Evolutionary conservation across 2,888 invertebrate species (phyloP).

Genomic region (Oscheius onirici): DNA sequence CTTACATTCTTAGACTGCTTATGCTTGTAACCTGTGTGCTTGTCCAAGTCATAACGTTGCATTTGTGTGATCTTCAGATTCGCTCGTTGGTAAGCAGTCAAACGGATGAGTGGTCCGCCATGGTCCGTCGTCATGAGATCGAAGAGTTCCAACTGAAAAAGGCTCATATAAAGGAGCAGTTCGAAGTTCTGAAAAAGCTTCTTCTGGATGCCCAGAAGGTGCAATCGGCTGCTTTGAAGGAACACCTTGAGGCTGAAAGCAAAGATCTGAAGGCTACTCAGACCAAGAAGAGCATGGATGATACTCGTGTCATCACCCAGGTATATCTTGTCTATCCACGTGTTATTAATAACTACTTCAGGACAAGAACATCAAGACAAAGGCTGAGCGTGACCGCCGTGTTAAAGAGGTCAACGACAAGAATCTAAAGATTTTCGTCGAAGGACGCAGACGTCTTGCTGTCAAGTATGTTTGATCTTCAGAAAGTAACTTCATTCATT

Average conservation of each 20-base stretch:
- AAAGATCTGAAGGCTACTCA: constrained; percentile 94
- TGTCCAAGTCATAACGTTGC: background rate
- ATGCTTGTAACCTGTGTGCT: constrained; percentile 8
- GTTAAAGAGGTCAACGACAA: constrained; percentile 90
- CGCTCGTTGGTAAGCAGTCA: constrained; percentile 85
- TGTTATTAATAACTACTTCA: constrained; percentile 69
- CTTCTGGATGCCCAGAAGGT: constrained; percentile 84
- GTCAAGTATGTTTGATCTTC: constrained; percentile 52
- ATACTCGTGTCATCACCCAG: constrained; percentile 86
- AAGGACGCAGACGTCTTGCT: constrained; percentile 69
- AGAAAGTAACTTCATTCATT: background rate
- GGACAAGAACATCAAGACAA: constrained; percentile 93
- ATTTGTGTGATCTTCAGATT: constrained; percentile 66
- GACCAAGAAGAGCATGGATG: constrained; percentile 95
- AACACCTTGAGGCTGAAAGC: constrained; percentile 78
- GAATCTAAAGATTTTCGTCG: constrained; percentile 72
- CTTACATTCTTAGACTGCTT: background rate
- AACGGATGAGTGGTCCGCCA: constrained; percentile 91
- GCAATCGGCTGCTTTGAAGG: constrained; percentile 62
- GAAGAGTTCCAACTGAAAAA: constrained; percentile 83
- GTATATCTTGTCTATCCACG: constrained; percentile 32
- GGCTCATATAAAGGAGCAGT: constrained; percentile 77
- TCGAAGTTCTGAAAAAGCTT: constrained; percentile 79
- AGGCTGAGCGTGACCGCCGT: constrained; percentile 89
- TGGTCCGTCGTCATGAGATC: constrained; percentile 81